Evolutionary conservation across 1,140 invertebrate species (phyloP), one percentile per base, ranked within the genome.

Genomic region (Tetragonula clypearis): DNA sequence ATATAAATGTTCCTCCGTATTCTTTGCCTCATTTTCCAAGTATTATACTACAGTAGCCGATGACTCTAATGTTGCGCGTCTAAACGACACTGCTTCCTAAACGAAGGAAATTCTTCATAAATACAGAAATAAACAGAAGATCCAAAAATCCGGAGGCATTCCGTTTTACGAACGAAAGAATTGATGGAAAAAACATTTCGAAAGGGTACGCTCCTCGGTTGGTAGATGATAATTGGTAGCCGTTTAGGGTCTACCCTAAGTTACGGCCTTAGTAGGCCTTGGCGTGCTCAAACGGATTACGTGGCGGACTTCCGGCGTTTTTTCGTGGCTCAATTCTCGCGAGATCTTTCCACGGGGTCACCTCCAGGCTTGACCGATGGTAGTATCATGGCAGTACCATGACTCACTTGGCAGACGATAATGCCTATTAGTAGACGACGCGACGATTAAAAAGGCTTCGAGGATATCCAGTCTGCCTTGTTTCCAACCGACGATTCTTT

Each of bases 281-380:
- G 89, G 79, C 86, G 88, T 78, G 60, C 83, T 80, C 83, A 76
- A 86, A 58, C 41, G 77, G 73, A 78, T 89, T 86, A 90, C 80
- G 80, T 88, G 78, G 79, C 79, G 68, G 76, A 86, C 86, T 87
- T 90, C 89, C 89, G 89, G 73, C 68, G 75, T 85, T 86, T 86
- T 88, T 77, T 86, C 85, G 55, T 62, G 69, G 81, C 78, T 84
- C 87, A 82, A 76, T 65, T 76, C 81, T 74, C 79, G 78, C 35
- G 82, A 79, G 85, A 88, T 56, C 30, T 23, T 53, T 58, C 19
- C 19, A 17, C n/a, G n/a, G 78, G 62, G 73, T 88, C 86, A 75
- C 82, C 68, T 87, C 85, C 62, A 56, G 14, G 56, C 2, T 58
- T 79, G n/a, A 78, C 62, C 81, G 73, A 41, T 62, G 53, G 21